Evolutionary conservation across 2,888 invertebrate species (phyloP).

Genomic region (Chaitophorus viminalis): DNA sequence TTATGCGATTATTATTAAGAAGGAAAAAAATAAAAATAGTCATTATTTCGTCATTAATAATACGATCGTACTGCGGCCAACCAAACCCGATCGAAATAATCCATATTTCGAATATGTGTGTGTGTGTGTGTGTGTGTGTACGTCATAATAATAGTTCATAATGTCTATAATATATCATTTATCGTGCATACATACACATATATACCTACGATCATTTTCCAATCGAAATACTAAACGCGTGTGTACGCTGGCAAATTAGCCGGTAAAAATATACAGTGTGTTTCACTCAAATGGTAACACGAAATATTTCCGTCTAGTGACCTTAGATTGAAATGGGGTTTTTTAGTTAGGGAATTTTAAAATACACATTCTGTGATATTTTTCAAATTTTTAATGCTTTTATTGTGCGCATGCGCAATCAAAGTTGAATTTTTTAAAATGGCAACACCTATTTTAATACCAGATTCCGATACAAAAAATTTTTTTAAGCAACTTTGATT

Average conservation of each 20-base stretch:
- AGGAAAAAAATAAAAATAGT: conserved; percentile 33
- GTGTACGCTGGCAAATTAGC: not conserved
- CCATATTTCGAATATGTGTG: not conserved
- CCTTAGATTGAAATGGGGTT: too few relatives aligned
- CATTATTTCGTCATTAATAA: conserved; percentile 57
- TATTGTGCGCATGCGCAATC: too few relatives aligned
- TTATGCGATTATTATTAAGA: conserved; percentile 23
- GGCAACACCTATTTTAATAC: too few relatives aligned
- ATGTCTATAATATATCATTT: not conserved
- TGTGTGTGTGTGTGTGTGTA: not conserved
- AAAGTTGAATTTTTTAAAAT: too few relatives aligned
- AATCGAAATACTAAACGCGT: not conserved
- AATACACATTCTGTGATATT: too few relatives aligned
- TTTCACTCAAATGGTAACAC: too few relatives aligned
- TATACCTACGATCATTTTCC: not conserved
- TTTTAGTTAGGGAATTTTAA: too few relatives aligned
- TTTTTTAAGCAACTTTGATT: too few relatives aligned
- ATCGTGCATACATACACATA: not conserved
- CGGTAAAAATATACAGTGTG: not conserved
- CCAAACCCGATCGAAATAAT: conserved; percentile 21
- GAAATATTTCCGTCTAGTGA: too few relatives aligned
- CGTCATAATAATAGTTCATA: not conserved
- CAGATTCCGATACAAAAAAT: too few relatives aligned
- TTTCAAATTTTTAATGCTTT: too few relatives aligned
- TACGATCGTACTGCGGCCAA: conserved; percentile 21